These are phyloP conservation scores for Nomada ferruginata DNA, from an alignment of 2,888 invertebrate genomes.

Conservation along the genomic window DNA sequence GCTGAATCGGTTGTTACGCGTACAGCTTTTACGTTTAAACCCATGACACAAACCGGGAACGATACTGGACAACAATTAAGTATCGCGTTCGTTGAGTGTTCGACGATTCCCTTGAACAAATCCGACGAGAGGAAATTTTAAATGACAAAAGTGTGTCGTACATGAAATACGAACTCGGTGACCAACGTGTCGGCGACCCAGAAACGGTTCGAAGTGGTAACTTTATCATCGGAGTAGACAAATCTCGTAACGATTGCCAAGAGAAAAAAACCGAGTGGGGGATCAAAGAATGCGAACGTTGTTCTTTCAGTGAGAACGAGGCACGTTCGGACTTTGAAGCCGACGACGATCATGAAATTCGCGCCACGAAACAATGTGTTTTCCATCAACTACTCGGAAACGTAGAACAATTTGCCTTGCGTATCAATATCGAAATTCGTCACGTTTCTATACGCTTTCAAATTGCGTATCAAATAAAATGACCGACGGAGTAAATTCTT, in stretches of 20 bases:
- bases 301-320: constrained; percentile 43
- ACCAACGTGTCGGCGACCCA: constrained; percentile 46
- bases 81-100: neutral
- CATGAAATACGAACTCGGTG: constrained; percentile 24
- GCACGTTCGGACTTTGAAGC: constrained; percentile 10
- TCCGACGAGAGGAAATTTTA: neutral
- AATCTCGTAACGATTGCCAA: constrained; percentile 51
- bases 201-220: constrained; percentile 49
- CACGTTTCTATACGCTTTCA: neutral
- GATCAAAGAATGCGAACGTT: constrained; percentile 54
- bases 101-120: neutral
- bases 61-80: neutral
- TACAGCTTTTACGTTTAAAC: neutral
- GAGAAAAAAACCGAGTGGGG: constrained; percentile 34
- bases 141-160: constrained; percentile 23
- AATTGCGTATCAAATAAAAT: neutral
- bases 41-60: constrained; percentile 10
- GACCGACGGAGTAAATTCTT: neutral
- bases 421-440: neutral
- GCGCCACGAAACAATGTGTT: neutral
- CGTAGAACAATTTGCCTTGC: neutral
- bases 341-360: constrained; percentile 22
- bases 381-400: neutral
- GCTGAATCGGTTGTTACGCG: neutral
- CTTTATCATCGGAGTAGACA: constrained; percentile 41